phyloP scores from a whole-genome alignment of 2,797 vertebrate genomes.

The Oreochromis grahami region DNA sequence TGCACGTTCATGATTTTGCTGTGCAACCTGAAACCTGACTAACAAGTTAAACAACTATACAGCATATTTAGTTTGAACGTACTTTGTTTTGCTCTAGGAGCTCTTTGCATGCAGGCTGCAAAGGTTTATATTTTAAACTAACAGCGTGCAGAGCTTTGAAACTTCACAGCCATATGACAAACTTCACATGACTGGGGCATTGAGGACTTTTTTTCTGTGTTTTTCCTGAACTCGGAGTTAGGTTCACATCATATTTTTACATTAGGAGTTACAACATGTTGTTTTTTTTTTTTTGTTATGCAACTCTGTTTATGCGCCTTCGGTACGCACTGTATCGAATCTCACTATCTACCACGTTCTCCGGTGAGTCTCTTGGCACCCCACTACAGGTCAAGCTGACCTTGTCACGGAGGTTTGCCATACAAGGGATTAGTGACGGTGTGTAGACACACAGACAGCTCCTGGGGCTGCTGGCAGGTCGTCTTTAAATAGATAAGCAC shows the following conservation, averaged over 20 bases:
- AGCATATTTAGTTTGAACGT: background rate
- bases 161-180: constrained; percentile 43
- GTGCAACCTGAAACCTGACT: background rate
- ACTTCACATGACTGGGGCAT: constrained; percentile 34
- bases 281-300: background rate
- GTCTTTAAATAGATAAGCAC: constrained; percentile 82
- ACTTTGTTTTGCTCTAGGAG: background rate
- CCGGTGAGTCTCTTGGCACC: constrained; percentile 14
- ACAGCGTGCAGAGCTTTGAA: background rate
- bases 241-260: background rate
- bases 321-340: constrained; percentile 13
- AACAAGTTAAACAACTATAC: background rate
- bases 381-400: constrained; percentile 32
- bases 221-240: background rate
- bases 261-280: background rate
- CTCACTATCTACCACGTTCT: constrained; percentile 10
- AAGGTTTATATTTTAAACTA: background rate
- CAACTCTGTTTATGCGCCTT: background rate
- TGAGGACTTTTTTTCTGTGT: background rate
- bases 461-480: constrained; percentile 40
- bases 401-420: constrained; percentile 58
- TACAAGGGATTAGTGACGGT: constrained; percentile 71
- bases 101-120: background rate
- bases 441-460: constrained; percentile 32
- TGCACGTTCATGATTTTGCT: background rate